Percentiles rank a stretch among this genome's conserved stretches.
Evolutionary conservation across 2,888 invertebrate genomes (phyloP).

Genomic region (Melolontha melolontha): DNA sequence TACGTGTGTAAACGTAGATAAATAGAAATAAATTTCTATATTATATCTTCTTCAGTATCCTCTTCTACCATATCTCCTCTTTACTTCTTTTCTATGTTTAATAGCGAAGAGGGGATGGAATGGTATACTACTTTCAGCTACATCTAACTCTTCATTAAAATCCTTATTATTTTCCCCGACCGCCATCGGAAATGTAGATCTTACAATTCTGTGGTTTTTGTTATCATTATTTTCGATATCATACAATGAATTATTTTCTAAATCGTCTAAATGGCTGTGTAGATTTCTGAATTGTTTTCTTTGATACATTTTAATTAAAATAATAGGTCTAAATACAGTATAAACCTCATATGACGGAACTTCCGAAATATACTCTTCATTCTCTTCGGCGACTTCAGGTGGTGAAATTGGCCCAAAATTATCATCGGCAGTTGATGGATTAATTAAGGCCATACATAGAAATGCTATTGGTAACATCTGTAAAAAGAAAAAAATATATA

Average conservation of each 20-base stretch:
- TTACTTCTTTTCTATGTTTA: slow-evolving; percentile 30
- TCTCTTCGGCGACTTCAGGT: background rate
- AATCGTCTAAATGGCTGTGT: background rate
- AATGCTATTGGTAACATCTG: too few relatives aligned
- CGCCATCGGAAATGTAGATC: slow-evolving; percentile 2
- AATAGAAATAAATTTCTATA: slow-evolving; percentile 1
- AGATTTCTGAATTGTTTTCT: background rate
- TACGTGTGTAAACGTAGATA: background rate
- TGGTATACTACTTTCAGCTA: slow-evolving; percentile 30
- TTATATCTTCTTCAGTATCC: background rate
- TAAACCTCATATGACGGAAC: background rate
- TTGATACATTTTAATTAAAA: slow-evolving; percentile 14
- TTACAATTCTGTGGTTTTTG: background rate
- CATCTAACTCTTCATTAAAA: slow-evolving; percentile 3
- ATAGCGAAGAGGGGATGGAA: slow-evolving; percentile 26
- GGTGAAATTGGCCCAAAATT: background rate
- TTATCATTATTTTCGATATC: background rate
- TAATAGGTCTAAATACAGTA: background rate
- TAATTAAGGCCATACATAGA: too few relatives aligned
- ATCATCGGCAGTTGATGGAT: too few relatives aligned
- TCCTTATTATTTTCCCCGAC: background rate
- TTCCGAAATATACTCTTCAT: slow-evolving; percentile 1
- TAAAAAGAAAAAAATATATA: too few relatives aligned
- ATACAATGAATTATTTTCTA: background rate
- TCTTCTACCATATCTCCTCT: slow-evolving; percentile 21